Evolutionary conservation across 2,113 vertebrate species (phyloP), one percentile per base, ranked within the genome.

Genomic region (Gymnobelideus leadbeateri): DNA sequence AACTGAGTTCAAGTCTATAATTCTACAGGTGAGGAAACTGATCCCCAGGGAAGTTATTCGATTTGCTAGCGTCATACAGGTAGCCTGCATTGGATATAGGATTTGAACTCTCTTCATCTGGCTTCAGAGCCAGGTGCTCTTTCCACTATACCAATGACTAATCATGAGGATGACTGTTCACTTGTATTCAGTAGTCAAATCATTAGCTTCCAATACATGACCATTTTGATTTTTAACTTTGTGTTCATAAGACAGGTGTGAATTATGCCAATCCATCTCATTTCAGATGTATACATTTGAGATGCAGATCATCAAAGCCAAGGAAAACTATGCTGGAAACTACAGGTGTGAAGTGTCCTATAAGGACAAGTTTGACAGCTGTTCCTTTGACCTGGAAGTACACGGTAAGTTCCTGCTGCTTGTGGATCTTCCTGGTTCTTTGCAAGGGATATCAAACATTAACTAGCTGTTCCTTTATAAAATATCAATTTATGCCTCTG

Each of bases 291-390:
- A 99, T 96, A 99, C 99, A 2, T 99, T 99, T 96, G 99, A 99
- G 98, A 99, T 99, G 99, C 99, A 99, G 89, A 99, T 99, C 97
- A 99, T 99, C 98, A 99, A 99, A 98, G 99, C 99, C 92, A 99
- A 99, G 97, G 99, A 99, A n/a, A 99, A 99, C 98, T 99, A 99
- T 0, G 99, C 99, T 46, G 99, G 99, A 47, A 99, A 99, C 98
- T 99, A 99, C 98, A 99, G 99, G 92, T 99, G 99, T 37, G 99
- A 99, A 98, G 99, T 99, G 91, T 99, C 97, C 95, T 99, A 99
- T 96, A 99, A 99, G 98, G 99, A 99, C 98, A 99, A 99, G 97
- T 99, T 99, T 98, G 99, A 99, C 98, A 99, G 99, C 98, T 99
- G 99, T 92, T 99, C 99, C 52, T 99, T 99, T 96, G 99, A 99